Evolutionary conservation across 2,888 invertebrate species (phyloP).

Genomic region (Drosophila quinaria): DNA sequence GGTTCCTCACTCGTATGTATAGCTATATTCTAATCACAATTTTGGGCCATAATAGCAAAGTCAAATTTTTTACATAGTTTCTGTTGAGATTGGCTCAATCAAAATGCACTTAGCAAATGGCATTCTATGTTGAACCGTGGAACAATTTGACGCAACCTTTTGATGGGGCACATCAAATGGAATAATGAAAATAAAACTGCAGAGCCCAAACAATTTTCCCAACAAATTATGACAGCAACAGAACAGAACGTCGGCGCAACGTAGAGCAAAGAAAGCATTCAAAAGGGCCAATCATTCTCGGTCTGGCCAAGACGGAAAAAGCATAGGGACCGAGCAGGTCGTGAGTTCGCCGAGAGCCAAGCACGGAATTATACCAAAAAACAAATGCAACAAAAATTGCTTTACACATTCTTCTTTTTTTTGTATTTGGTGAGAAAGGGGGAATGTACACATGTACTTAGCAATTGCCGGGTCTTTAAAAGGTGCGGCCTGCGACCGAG

Average conservation of each 20-base stretch:
- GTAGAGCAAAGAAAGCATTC: slow-evolving; percentile 55
- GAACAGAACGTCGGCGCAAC: slow-evolving; percentile 22
- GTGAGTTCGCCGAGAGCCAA: slow-evolving; percentile 55
- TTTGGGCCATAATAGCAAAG: not conserved
- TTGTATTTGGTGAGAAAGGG: not conserved
- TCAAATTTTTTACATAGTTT: not conserved
- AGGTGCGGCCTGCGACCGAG: slow-evolving; percentile 19
- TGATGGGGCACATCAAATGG: slow-evolving; percentile 30
- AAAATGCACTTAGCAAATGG: slow-evolving; percentile 19
- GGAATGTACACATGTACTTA: slow-evolving; percentile 5
- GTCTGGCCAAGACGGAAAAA: slow-evolving; percentile 16
- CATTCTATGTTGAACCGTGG: slow-evolving; percentile 5
- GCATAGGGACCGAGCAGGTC: slow-evolving; percentile 37
- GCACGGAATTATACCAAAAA: slow-evolving; percentile 42
- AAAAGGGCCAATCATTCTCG: slow-evolving; percentile 61
- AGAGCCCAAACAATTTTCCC: slow-evolving; percentile 62
- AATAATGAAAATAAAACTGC: slow-evolving; percentile 58
- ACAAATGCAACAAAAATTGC: slow-evolving; percentile 43
- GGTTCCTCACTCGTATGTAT: not conserved
- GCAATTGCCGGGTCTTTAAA: slow-evolving; percentile 29
- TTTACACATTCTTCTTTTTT: slow-evolving; percentile 35
- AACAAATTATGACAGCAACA: slow-evolving; percentile 56
- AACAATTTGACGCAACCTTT: slow-evolving; percentile 41
- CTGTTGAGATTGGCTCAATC: not conserved
- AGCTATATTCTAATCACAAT: not conserved